Conservation (phyloP, 2,797 vertebrate genomes). For the Leptatherina wallacei region DNA sequence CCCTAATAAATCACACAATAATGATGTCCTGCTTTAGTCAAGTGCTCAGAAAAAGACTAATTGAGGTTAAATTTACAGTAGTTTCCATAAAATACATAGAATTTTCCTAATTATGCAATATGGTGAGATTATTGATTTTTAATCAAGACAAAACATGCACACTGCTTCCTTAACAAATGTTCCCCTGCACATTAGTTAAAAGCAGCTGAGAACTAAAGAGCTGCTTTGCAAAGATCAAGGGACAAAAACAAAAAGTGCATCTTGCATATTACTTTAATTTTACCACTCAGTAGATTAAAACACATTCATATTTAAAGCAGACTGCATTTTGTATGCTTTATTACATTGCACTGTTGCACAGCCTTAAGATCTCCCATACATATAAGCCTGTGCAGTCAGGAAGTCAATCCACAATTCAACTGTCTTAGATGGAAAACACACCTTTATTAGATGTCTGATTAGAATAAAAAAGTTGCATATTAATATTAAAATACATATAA, state of each 20-base stretch:
- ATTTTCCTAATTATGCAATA: not conserved
- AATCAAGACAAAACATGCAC: not conserved
- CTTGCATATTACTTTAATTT: not conserved
- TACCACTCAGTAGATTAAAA: not conserved
- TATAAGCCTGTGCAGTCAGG: not conserved
- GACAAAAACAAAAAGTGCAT: not conserved
- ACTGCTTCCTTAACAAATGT: not conserved
- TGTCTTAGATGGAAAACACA: not conserved
- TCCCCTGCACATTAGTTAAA: not conserved
- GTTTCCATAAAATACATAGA: conserved; percentile 1
- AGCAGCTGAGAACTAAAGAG: not conserved
- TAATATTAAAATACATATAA: not conserved
- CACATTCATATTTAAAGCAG: not conserved
- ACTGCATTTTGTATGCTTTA: not conserved
- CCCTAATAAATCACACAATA: not conserved
- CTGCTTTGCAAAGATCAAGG: not conserved
- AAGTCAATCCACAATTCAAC: not conserved
- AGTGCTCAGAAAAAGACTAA: conserved; percentile 9
- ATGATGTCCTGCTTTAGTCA: conserved; percentile 12
- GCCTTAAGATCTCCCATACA: not conserved
- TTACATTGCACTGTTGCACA: not conserved
- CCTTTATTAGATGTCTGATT: not conserved
- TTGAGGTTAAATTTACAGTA: conserved; percentile 8
- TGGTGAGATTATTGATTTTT: not conserved
- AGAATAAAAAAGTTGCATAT: not conserved